Evolutionary conservation across 1,140 invertebrate species (phyloP).

Genomic region (Lerema accius): DNA sequence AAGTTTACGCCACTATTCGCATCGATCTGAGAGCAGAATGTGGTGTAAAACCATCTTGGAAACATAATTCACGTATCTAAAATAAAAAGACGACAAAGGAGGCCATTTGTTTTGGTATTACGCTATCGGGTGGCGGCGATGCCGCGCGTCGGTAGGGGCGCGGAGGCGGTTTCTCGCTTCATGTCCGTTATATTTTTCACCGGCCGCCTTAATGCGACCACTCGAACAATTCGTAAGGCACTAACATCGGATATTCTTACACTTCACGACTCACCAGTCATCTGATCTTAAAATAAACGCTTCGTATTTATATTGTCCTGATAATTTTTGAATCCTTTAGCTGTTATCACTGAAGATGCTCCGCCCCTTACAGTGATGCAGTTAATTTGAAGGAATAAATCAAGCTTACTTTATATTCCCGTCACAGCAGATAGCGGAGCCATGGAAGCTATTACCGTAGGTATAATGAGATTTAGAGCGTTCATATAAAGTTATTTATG

Average conservation of each 20-base stretch:
- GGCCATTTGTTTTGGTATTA: slow-evolving; percentile 79
- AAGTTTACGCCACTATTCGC: slow-evolving; percentile 15
- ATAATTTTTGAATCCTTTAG: slow-evolving; percentile 31
- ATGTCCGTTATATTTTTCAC: slow-evolving; percentile 63
- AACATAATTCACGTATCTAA: slow-evolving; percentile 66
- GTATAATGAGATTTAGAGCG: slow-evolving; percentile 80
- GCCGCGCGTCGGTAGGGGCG: slow-evolving; percentile 39
- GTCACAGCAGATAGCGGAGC: slow-evolving; percentile 74
- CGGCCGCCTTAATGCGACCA: slow-evolving; percentile 45
- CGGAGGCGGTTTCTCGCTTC: slow-evolving; percentile 41
- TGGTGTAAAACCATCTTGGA: slow-evolving; percentile 43
- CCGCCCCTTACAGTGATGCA: slow-evolving; percentile 60
- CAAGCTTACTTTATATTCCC: slow-evolving; percentile 78
- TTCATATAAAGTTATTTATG: slow-evolving; percentile 81
- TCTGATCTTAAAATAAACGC: slow-evolving; percentile 9
- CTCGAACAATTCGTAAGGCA: slow-evolving; percentile 53
- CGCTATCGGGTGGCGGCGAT: slow-evolving; percentile 57
- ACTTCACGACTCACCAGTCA: slow-evolving; percentile 13
- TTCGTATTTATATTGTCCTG: slow-evolving; percentile 24
- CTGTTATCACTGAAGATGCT: slow-evolving; percentile 38
- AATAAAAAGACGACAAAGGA: slow-evolving; percentile 70
- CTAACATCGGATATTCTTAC: slow-evolving; percentile 47
- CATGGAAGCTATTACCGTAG: slow-evolving; percentile 76
- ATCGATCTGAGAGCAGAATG: slow-evolving; percentile 37
- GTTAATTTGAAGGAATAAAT: slow-evolving; percentile 77